Conservation (phyloP, 2,797 vertebrate genomes). For the Chiroxiphia lanceolata region DNA sequence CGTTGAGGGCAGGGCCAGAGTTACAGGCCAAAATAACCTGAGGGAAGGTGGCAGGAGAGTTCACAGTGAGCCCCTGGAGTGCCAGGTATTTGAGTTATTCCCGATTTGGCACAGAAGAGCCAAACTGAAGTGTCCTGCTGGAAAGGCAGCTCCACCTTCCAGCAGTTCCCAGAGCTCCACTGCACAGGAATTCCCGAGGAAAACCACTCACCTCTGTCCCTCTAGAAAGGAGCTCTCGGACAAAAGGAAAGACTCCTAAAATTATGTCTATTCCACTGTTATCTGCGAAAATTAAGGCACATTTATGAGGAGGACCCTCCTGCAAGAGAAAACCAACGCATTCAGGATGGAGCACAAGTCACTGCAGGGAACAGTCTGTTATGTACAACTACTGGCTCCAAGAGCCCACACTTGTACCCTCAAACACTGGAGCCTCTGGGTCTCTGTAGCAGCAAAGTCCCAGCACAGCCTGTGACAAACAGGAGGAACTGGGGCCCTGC, state of each 20-base stretch:
- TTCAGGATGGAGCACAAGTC: slow-evolving; percentile 32
- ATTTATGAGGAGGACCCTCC: slow-evolving; percentile 99
- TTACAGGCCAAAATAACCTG: slow-evolving; percentile 97
- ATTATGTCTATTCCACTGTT: slow-evolving; percentile 99
- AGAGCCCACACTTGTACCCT: not conserved
- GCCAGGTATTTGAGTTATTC: not conserved
- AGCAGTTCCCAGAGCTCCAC: not conserved
- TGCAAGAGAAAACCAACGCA: slow-evolving; percentile 87
- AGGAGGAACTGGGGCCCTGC: not conserved
- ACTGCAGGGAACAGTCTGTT: not conserved
- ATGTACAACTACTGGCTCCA: not conserved
- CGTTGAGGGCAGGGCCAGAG: slow-evolving; percentile 93
- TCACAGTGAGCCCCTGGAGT: not conserved
- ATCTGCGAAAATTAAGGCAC: slow-evolving; percentile 99
- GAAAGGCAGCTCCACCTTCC: not conserved
- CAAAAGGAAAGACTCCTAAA: slow-evolving; percentile 98
- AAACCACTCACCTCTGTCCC: slow-evolving; percentile 90
- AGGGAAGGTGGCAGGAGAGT: not conserved
- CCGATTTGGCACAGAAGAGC: not conserved
- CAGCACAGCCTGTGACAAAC: not conserved
- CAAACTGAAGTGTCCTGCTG: not conserved
- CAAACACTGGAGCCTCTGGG: not conserved
- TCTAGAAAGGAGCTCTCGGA: slow-evolving; percentile 95
- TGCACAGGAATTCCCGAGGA: not conserved
- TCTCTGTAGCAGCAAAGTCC: not conserved